Percentiles rank a stretch among this genome's conserved stretches.
Evolutionary conservation across 2,113 vertebrate genomes (phyloP).

Genomic region (Nothobranchius kuhntae): DNA sequence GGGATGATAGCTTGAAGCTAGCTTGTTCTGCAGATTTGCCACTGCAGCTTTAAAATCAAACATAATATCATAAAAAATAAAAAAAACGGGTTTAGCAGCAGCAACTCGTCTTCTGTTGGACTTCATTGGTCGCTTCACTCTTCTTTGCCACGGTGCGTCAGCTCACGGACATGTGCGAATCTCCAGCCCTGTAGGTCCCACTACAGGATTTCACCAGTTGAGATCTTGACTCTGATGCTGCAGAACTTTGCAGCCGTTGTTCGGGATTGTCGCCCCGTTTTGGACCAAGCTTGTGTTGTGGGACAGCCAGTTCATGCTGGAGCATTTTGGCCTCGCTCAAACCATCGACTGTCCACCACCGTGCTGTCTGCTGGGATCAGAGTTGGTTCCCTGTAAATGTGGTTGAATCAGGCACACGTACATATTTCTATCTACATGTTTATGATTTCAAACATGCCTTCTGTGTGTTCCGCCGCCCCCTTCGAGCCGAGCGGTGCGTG

Average conservation of each 20-base stretch:
- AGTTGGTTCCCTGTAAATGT: neutral
- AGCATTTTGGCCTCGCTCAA: neutral
- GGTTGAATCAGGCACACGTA: neutral
- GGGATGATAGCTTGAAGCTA: too few relatives aligned
- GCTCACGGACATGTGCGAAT: too few relatives aligned
- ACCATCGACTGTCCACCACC: neutral
- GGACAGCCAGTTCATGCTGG: neutral
- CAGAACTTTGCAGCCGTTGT: too few relatives aligned
- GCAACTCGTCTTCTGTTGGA: neutral
- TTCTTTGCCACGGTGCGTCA: too few relatives aligned
- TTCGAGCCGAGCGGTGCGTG: slow-evolving; percentile 2
- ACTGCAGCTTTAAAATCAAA: too few relatives aligned
- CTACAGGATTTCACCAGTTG: too few relatives aligned
- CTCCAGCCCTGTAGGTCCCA: too few relatives aligned
- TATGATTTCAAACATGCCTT: neutral
- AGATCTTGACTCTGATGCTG: too few relatives aligned
- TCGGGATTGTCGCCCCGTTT: neutral
- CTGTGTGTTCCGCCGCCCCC: neutral
- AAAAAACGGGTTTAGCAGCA: too few relatives aligned
- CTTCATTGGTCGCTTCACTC: too few relatives aligned
- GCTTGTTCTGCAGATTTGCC: too few relatives aligned
- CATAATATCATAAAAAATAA: too few relatives aligned
- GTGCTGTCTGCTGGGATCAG: neutral
- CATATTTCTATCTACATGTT: neutral
- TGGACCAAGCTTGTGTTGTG: neutral